phyloP scores from a whole-genome alignment of 2,797 vertebrate genomes.

The Brotula barbata region DNA sequence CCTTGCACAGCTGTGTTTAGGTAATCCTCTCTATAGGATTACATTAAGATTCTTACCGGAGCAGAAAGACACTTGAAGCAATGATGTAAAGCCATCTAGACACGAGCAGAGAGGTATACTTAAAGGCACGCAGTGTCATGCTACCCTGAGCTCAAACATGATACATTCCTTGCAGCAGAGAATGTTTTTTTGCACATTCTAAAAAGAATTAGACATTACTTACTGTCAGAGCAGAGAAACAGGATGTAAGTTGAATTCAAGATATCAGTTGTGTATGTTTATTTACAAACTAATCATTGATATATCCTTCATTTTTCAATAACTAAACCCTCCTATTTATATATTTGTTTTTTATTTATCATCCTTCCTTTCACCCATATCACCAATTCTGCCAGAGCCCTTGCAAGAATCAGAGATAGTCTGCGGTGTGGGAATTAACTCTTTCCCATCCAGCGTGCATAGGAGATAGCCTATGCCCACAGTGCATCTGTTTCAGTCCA shows the following conservation, averaged over 20 bases:
- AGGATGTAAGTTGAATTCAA: too few species aligned
- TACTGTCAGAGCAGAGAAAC: background rate
- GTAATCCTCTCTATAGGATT: conserved; percentile 74
- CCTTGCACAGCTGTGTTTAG: conserved; percentile 58
- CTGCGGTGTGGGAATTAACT: conserved; percentile 82
- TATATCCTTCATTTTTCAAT: too few species aligned
- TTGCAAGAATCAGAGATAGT: conserved; percentile 51
- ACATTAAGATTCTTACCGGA: conserved; percentile 74
- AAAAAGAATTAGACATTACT: too few species aligned
- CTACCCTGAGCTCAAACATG: background rate
- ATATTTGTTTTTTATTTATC: too few species aligned
- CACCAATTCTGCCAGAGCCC: conserved; percentile 28
- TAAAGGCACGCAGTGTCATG: background rate
- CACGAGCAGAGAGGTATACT: background rate
- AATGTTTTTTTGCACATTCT: too few species aligned
- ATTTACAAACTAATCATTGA: too few species aligned
- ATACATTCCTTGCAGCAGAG: background rate
- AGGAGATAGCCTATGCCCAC: conserved; percentile 38
- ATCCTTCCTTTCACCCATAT: background rate
- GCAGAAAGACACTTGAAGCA: conserved; percentile 61
- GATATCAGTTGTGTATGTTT: too few species aligned
- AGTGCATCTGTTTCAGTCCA: conserved; percentile 75
- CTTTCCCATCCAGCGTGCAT: conserved; percentile 56
- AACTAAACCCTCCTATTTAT: too few species aligned
- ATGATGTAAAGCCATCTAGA: conserved; percentile 35